Percentiles rank a stretch among this genome's conserved stretches.
These are phyloP conservation scores for Galaxias olidus DNA, from an alignment of 2,797 vertebrate genomes.

Conservation along the genomic window DNA sequence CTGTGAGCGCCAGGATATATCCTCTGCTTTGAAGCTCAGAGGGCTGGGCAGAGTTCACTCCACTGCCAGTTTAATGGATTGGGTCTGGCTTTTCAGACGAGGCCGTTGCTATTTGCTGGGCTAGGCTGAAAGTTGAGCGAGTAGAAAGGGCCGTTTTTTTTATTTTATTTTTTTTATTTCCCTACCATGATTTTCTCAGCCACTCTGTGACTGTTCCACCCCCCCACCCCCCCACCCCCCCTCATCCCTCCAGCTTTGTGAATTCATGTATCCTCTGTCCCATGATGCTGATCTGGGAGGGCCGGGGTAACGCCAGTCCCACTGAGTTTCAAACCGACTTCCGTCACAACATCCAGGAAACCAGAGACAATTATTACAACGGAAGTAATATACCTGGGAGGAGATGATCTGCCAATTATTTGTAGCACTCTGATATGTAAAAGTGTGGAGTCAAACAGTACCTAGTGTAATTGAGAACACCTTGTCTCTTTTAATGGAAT, in stretches of 20 bases:
- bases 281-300: too few species aligned
- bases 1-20: constrained; percentile 54
- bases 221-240: background rate
- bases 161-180: background rate
- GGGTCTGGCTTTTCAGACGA: constrained; percentile 48
- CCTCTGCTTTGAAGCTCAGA: constrained; percentile 61
- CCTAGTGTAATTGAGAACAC: too few species aligned
- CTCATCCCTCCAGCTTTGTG: background rate
- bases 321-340: too few species aligned
- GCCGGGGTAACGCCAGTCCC: too few species aligned
- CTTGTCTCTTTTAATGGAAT: too few species aligned
- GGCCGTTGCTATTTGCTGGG: constrained; percentile 50
- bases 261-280: background rate
- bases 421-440: too few species aligned
- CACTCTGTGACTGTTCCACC: background rate
- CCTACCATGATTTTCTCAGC: background rate
- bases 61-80: constrained; percentile 67
- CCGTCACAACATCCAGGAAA: too few species aligned
- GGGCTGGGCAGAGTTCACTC: constrained; percentile 54
- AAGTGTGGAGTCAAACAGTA: too few species aligned
- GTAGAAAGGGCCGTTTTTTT: constrained; percentile 1
- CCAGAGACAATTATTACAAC: too few species aligned
- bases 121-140: constrained; percentile 43
- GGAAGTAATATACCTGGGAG: too few species aligned
- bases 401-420: too few species aligned